Conservation (phyloP, 2,113 vertebrate species). For the Pimephales promelas region DNA sequence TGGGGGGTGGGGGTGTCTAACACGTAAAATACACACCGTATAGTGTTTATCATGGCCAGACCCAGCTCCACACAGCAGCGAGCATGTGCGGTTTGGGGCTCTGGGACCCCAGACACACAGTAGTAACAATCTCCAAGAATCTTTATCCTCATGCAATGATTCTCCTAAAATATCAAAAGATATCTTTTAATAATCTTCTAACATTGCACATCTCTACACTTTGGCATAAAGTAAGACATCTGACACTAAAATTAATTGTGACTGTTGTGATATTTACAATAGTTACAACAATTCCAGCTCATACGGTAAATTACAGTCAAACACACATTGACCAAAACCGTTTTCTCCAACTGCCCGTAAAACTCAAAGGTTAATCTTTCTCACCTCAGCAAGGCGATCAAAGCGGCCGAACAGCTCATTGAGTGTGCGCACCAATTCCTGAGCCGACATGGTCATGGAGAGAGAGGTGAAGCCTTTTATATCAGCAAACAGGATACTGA, state of each 20-base stretch:
- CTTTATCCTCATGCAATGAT: conserved; percentile 90
- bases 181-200: not conserved
- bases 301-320: not conserved
- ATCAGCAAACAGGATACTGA: conserved; percentile 89
- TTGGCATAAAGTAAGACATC: too few species aligned
- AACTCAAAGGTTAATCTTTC: conserved; percentile 46
- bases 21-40: conserved; percentile 76
- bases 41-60: conserved; percentile 91
- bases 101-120: conserved; percentile 88
- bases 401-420: conserved; percentile 92
- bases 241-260: not conserved
- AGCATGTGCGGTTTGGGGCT: conserved; percentile 89
- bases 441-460: conserved; percentile 87
- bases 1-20: not conserved
- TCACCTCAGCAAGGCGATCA: conserved; percentile 88
- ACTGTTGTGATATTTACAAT: not conserved
- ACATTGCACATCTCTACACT: not conserved
- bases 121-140: conserved; percentile 93
- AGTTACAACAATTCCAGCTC: not conserved
- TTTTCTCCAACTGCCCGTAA: conserved; percentile 29
- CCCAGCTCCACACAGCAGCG: conserved; percentile 94
- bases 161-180: conserved; percentile 71
- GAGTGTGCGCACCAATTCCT: conserved; percentile 87
- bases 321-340: not conserved
- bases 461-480: conserved; percentile 93